Evolutionary conservation across 53 echinoderm and acorn worm genomes (phyloP).

Genomic region (Echinarachnius parma): DNA sequence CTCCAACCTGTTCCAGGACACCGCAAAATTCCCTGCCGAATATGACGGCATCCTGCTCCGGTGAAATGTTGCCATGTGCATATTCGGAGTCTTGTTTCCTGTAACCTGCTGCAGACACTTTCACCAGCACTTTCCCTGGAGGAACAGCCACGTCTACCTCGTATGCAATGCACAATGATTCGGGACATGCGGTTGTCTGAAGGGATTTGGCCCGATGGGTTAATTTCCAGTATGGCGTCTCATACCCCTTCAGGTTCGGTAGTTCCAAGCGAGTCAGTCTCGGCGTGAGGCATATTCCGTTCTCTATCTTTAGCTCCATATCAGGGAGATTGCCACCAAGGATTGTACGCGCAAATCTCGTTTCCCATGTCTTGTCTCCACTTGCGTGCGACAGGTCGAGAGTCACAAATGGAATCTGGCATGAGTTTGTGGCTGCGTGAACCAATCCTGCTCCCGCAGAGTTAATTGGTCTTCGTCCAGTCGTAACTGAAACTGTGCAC

Average conservation of each 20-base stretch:
- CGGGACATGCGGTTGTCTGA: conserved; percentile 34
- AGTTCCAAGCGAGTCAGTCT: conserved; percentile 41
- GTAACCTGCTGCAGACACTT: conserved; percentile 44
- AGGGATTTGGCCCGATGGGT: conserved; percentile 6
- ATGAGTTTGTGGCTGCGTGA: conserved; percentile 65
- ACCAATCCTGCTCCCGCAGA: conserved; percentile 53
- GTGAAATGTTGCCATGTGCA: neutral
- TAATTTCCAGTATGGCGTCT: conserved; percentile 61
- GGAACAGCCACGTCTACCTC: conserved; percentile 9
- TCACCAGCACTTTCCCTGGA: conserved; percentile 46
- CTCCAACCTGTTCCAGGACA: conserved; percentile 58
- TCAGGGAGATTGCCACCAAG: conserved; percentile 15
- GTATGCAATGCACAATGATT: conserved; percentile 47
- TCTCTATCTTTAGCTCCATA: conserved; percentile 31
- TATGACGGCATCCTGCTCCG: neutral
- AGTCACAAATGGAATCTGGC: conserved; percentile 52
- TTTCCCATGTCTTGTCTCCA: conserved; percentile 33
- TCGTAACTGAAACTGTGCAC: conserved; percentile 37
- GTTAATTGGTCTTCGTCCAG: conserved; percentile 33
- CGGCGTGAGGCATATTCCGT: conserved; percentile 52
- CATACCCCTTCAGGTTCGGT: conserved; percentile 28
- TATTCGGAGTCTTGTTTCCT: conserved; percentile 56
- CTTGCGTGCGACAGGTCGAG: conserved; percentile 43
- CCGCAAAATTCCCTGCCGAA: conserved; percentile 79
- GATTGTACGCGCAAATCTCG: conserved; percentile 2